phyloP scores from a whole-genome alignment of 2,113 vertebrate genomes.

The Nothobranchius kuhntae region DNA sequence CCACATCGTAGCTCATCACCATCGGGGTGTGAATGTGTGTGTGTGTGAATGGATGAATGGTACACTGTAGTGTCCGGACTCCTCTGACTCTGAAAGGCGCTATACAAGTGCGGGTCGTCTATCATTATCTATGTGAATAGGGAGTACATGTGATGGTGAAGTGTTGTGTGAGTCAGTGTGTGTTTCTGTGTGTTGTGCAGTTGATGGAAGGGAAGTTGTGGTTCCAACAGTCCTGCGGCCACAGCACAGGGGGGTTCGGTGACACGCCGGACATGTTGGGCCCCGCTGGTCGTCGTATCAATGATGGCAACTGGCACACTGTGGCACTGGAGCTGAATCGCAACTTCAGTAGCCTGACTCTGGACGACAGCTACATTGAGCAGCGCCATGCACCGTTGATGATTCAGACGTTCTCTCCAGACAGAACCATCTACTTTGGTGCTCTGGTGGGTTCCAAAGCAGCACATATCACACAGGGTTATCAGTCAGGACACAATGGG shows the following conservation, averaged over 20 bases:
- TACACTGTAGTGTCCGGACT: too few relatives aligned
- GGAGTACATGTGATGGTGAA: too few relatives aligned
- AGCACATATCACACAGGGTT: background rate
- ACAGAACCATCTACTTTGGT: slow-evolving; percentile 90
- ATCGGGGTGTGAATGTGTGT: too few relatives aligned
- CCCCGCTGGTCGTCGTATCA: slow-evolving; percentile 89
- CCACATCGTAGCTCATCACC: too few relatives aligned
- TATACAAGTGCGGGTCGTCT: too few relatives aligned
- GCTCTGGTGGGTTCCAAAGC: slow-evolving; percentile 80
- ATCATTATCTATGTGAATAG: too few relatives aligned
- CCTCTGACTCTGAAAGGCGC: too few relatives aligned
- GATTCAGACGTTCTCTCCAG: slow-evolving; percentile 80
- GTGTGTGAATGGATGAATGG: too few relatives aligned
- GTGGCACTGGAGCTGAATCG: slow-evolving; percentile 91
- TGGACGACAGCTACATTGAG: slow-evolving; percentile 94
- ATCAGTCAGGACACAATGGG: too few relatives aligned
- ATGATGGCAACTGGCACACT: slow-evolving; percentile 94
- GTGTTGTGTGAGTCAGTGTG: background rate
- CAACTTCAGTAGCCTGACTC: slow-evolving; percentile 91
- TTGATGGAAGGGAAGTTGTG: slow-evolving; percentile 92
- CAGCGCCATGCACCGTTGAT: slow-evolving; percentile 84
- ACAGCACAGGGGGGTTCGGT: background rate
- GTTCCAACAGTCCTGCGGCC: slow-evolving; percentile 91
- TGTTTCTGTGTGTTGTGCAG: slow-evolving; percentile 69
- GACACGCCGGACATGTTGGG: slow-evolving; percentile 85